Conservation (phyloP, 92 coral and sea anemone species). For the Siderastrea siderea region DNA sequence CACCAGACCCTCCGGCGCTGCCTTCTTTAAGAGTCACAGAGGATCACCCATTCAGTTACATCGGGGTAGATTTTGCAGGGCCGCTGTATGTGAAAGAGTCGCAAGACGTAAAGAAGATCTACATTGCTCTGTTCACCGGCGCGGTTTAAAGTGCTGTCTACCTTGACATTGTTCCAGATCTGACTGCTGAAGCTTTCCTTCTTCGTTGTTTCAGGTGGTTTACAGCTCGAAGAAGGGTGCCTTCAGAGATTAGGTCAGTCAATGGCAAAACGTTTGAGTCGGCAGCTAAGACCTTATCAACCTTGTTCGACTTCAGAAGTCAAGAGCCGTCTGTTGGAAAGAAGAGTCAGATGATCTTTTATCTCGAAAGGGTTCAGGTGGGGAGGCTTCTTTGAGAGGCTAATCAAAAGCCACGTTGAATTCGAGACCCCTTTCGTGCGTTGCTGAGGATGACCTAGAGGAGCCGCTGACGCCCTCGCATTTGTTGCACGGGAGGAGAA, state of each 20-base stretch:
- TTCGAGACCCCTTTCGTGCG: background rate
- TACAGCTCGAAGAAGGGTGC: background rate
- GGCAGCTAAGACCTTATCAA: no score
- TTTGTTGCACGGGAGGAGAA: no score
- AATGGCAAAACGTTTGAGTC: slow-evolving; percentile 28
- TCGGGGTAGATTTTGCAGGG: background rate
- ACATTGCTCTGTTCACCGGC: background rate
- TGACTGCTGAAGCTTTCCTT: background rate
- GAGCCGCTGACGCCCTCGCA: no score
- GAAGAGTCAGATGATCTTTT: background rate
- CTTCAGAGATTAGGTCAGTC: background rate
- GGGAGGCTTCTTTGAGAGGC: background rate
- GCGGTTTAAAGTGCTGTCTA: background rate
- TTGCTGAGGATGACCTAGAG: no score
- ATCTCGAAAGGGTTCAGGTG: background rate
- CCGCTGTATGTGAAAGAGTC: background rate
- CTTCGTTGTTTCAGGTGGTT: background rate
- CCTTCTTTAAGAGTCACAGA: no score
- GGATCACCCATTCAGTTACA: background rate
- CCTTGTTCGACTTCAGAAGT: background rate
- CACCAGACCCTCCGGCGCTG: no score
- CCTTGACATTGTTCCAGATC: background rate
- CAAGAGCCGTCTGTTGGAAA: background rate
- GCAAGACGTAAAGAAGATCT: background rate
- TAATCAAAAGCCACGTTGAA: background rate